Percentiles rank a stretch among this genome's conserved stretches.
phyloP scores from a whole-genome alignment of 2,888 invertebrate genomes.

The Linnaemya vulpina region DNA sequence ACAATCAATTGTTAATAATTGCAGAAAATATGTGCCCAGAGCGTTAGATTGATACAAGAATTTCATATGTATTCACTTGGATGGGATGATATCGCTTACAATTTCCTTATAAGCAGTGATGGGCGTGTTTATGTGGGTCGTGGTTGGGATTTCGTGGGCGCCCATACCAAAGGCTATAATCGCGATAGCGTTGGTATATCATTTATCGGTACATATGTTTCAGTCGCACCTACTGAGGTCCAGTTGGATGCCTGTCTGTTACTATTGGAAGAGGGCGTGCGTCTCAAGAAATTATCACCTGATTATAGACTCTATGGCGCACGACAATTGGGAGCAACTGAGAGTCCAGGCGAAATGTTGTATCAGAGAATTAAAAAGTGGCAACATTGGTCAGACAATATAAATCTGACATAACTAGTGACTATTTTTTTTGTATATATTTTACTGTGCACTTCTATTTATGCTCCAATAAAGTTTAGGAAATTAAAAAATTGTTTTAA shows the following conservation, averaged over 20 bases:
- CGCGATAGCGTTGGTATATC: constrained; percentile 87
- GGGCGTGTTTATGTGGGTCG: constrained; percentile 89
- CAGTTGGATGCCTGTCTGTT: constrained; percentile 86
- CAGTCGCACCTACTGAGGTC: constrained; percentile 83
- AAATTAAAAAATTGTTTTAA: no score
- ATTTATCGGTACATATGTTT: constrained; percentile 88
- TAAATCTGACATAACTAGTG: constrained; percentile 32
- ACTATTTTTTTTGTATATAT: neutral
- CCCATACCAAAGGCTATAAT: constrained; percentile 88
- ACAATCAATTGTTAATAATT: constrained; percentile 32
- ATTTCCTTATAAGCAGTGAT: constrained; percentile 91
- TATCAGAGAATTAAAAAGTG: constrained; percentile 87
- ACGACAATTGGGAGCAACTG: constrained; percentile 86
- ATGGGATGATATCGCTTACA: constrained; percentile 89
- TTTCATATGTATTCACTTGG: constrained; percentile 87
- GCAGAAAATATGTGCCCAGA: constrained; percentile 85
- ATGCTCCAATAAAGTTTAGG: no score
- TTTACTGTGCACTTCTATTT: no score
- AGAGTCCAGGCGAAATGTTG: constrained; percentile 88
- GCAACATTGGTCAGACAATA: constrained; percentile 85
- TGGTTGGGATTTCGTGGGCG: constrained; percentile 89
- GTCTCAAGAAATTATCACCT: constrained; percentile 85
- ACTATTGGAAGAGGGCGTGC: constrained; percentile 86
- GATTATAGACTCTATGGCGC: constrained; percentile 88
- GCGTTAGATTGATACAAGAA: constrained; percentile 84